Conservation (phyloP, 2,888 invertebrate genomes). For the Ophraella communa region DNA sequence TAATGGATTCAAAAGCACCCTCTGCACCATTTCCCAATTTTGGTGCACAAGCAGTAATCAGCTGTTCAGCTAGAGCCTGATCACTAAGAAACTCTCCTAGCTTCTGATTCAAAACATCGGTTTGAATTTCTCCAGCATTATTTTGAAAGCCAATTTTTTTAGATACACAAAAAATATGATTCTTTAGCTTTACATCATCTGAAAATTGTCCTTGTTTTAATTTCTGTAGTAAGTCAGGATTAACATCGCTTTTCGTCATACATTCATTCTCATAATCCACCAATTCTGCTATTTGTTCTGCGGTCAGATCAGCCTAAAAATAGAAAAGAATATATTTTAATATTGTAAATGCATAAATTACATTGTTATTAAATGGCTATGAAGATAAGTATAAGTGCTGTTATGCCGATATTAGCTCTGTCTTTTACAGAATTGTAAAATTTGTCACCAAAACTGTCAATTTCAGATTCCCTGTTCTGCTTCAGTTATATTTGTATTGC, state of each 20-base stretch:
- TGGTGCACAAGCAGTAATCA: constrained; percentile 42
- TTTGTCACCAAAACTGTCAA: no score
- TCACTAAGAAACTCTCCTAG: constrained; percentile 31
- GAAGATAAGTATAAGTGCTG: no score
- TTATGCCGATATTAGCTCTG: no score
- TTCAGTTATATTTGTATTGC: no score
- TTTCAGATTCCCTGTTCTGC: no score
- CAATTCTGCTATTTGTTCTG: constrained; percentile 45
- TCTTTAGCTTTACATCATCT: constrained; percentile 45
- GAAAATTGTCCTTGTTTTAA: constrained; percentile 40
- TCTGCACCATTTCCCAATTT: constrained; percentile 38
- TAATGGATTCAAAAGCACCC: constrained; percentile 45
- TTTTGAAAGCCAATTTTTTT: constrained; percentile 47
- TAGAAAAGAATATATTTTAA: no score
- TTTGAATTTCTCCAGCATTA: constrained; percentile 44
- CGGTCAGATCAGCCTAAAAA: constrained; percentile 44
- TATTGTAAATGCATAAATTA: no score
- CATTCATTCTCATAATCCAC: constrained; percentile 41
- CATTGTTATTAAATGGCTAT: no score
- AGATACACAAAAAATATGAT: constrained; percentile 42
- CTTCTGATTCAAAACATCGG: constrained; percentile 40
- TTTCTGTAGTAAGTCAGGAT: constrained; percentile 42
- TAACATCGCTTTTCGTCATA: constrained; percentile 36
- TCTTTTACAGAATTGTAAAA: no score
- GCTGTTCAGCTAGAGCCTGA: constrained; percentile 33